Conservation (phyloP, 2,113 vertebrate species). For the Spizaetus ornatus region DNA sequence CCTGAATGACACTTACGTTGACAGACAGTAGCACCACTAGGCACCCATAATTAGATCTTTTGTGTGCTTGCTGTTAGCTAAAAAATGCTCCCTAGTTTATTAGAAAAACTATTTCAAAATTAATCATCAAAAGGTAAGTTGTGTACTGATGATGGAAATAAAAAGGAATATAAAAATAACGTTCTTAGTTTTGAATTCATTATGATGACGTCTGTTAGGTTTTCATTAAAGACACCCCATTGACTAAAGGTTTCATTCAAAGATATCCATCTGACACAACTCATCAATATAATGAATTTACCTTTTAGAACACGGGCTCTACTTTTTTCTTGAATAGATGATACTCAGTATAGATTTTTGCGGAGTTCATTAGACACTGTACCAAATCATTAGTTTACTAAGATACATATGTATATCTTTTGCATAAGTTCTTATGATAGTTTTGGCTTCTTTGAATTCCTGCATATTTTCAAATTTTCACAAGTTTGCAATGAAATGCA, state of each 20-base stretch:
- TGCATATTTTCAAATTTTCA: not conserved
- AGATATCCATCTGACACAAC: not conserved
- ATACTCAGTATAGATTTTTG: not conserved
- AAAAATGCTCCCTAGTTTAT: slow-evolving; percentile 46
- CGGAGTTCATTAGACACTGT: not conserved
- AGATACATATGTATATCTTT: not conserved
- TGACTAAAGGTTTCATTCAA: not conserved
- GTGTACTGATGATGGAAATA: slow-evolving; percentile 16
- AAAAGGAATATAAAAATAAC: not conserved
- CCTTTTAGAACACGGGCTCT: not conserved
- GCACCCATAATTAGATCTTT: slow-evolving; percentile 67
- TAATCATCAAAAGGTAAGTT: slow-evolving; percentile 24
- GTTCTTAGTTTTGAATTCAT: not conserved
- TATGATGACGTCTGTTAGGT: not conserved
- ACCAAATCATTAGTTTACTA: not conserved
- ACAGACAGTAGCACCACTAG: slow-evolving; percentile 40
- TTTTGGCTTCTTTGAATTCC: not conserved
- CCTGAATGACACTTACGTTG: slow-evolving; percentile 44
- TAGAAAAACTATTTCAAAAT: slow-evolving; percentile 53
- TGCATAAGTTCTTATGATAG: not conserved
- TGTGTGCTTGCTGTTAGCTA: slow-evolving; percentile 53
- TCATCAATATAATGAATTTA: slow-evolving; percentile 19
- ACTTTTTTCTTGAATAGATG: not conserved
- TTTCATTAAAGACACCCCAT: not conserved
- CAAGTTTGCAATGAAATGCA: not conserved